These are phyloP conservation scores for Nesoenas mayeri DNA, from an alignment of 2,113 vertebrate genomes.

Conservation along the genomic window DNA sequence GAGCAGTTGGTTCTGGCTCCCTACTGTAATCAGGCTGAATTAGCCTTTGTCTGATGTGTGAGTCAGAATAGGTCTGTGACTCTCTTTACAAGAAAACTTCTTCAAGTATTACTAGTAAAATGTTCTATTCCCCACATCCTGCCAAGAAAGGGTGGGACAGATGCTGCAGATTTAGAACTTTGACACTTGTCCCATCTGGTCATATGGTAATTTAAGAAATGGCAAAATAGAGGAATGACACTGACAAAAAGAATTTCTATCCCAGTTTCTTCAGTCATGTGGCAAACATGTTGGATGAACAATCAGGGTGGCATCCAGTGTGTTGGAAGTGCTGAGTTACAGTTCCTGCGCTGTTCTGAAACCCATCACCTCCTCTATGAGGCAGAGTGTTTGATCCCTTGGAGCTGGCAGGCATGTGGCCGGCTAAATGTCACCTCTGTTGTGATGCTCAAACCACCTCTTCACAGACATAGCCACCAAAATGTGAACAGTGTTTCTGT, in stretches of 20 bases:
- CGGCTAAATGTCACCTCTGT: not conserved
- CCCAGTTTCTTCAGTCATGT: not conserved
- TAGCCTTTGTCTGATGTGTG: not conserved
- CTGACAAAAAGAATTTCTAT: not conserved
- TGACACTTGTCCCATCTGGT: not conserved
- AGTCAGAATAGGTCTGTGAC: not conserved
- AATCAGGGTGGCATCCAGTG: not conserved
- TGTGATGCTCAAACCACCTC: not conserved
- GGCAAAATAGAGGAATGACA: slow-evolving; percentile 3
- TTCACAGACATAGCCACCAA: not conserved
- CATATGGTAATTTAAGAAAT: not conserved
- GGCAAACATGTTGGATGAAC: not conserved
- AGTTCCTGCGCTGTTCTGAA: not conserved
- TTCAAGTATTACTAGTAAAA: not conserved
- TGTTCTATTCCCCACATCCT: not conserved
- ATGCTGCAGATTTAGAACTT: not conserved
- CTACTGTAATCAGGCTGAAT: not conserved
- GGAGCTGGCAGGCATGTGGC: not conserved
- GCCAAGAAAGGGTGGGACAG: not conserved
- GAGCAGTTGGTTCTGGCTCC: not conserved
- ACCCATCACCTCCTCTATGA: not conserved
- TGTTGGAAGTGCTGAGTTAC: not conserved
- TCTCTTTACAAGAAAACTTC: not conserved
- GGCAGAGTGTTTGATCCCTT: not conserved
- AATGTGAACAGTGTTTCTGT: not conserved